phyloP scores from a whole-genome alignment of 2,888 invertebrate species.

The Taphrorychus bicolor region DNA sequence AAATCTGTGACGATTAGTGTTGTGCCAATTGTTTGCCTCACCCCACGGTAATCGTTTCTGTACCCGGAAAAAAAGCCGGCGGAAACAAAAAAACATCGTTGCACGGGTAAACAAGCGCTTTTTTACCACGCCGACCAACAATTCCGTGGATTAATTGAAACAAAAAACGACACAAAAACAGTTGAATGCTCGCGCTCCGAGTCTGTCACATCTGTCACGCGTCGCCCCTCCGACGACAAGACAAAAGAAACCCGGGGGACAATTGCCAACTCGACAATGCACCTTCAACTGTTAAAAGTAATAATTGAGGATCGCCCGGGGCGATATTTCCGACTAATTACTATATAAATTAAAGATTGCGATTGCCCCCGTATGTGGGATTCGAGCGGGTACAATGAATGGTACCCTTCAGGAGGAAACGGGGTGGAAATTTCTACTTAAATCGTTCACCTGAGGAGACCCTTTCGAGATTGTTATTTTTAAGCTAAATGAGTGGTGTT shows the following conservation, averaged over 20 bases:
- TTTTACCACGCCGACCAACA: constrained; percentile 14
- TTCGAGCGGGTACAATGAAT: constrained; percentile 10
- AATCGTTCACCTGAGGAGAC: constrained; percentile 26
- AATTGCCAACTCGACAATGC: constrained; percentile 33
- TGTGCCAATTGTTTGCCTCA: background rate
- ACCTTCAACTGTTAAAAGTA: constrained; percentile 32
- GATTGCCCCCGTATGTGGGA: constrained; percentile 25
- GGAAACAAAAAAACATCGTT: constrained; percentile 6
- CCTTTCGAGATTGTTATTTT: constrained; percentile 1
- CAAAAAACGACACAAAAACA: constrained; percentile 35
- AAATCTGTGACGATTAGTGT: background rate
- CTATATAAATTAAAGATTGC: constrained; percentile 39
- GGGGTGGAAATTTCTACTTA: constrained; percentile 30
- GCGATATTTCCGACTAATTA: constrained; percentile 38
- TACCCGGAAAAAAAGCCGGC: background rate
- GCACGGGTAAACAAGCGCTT: constrained; percentile 20
- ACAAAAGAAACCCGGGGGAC: constrained; percentile 32
- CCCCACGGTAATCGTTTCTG: background rate
- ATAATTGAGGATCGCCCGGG: constrained; percentile 35
- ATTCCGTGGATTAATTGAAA: constrained; percentile 20
- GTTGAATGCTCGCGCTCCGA: constrained; percentile 23
- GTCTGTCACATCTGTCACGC: constrained; percentile 39
- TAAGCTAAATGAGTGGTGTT: background rate
- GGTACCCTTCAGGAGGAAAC: constrained; percentile 2
- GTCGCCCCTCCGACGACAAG: constrained; percentile 17